These are phyloP conservation scores for Eupithecia tripunctaria DNA, from an alignment of 2,888 invertebrate genomes.

Conservation along the genomic window DNA sequence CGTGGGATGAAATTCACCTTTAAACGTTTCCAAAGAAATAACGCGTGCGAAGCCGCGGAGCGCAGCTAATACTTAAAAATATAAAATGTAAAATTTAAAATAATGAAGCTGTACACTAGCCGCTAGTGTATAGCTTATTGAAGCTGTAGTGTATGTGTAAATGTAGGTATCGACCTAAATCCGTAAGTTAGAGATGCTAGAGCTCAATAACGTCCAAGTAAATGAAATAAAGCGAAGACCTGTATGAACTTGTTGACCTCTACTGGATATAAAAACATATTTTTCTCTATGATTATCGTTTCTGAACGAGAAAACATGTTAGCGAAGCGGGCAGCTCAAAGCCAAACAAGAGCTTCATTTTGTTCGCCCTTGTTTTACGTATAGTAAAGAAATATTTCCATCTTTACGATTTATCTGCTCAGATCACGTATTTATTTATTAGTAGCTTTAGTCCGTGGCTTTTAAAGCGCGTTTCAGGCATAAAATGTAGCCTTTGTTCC, in stretches of 20 bases:
- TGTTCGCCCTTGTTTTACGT: background rate
- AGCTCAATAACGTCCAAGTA: background rate
- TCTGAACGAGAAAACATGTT: conserved; percentile 42
- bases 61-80: too few species aligned
- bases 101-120: too few species aligned
- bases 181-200: background rate
- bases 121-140: background rate
- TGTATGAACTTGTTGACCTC: conserved; percentile 35
- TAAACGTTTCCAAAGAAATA: too few species aligned
- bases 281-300: conserved; percentile 40
- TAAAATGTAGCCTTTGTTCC: background rate
- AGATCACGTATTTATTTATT: background rate
- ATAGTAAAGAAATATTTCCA: background rate
- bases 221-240: conserved; percentile 35
- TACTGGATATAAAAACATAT: conserved; percentile 45
- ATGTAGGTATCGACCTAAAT: background rate
- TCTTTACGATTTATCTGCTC: background rate
- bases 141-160: background rate
- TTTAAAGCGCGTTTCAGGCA: background rate
- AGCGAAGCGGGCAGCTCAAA: background rate
- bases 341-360: background rate
- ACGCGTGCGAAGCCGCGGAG: too few species aligned
- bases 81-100: too few species aligned
- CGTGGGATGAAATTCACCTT: too few species aligned
- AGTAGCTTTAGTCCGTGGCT: background rate